A percentile compares a stretch with the other conserved stretches of the same genome.
Evolutionary conservation across 2,113 vertebrate species (phyloP).

Genomic region (Ptychochromis oligacanthus): DNA sequence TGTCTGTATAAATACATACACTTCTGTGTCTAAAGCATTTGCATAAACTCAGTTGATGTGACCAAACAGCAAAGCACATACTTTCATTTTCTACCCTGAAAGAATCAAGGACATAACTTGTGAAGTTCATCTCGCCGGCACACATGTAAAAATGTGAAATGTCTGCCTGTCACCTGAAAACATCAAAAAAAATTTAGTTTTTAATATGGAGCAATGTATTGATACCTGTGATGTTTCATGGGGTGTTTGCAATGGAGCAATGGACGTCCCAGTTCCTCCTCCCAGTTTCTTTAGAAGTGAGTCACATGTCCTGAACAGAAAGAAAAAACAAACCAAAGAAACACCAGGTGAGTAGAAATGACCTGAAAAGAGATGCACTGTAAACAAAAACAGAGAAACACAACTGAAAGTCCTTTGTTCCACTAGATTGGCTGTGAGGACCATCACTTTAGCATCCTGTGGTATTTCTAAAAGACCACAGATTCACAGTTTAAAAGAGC

Average conservation of each 20-base stretch:
- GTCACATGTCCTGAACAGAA: not conserved
- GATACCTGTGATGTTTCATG: not conserved
- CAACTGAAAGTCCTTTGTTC: constrained; percentile 27
- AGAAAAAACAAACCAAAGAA: not conserved
- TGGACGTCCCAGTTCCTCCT: fast-evolving
- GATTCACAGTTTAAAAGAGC: constrained; percentile 62
- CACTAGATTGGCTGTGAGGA: constrained; percentile 23
- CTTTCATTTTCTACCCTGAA: not conserved
- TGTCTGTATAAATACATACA: too few relatives aligned
- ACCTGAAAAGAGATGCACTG: not conserved
- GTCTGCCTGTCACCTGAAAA: too few relatives aligned
- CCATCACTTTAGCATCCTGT: constrained; percentile 39
- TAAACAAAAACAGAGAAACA: constrained; percentile 6
- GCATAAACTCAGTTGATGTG: not conserved
- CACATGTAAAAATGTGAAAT: not conserved
- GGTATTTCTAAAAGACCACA: constrained; percentile 56
- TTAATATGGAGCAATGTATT: not conserved
- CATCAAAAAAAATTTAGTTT: not conserved
- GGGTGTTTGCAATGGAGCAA: not conserved
- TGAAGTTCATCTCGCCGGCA: not conserved
- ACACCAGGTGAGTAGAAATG: not conserved
- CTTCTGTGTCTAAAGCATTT: too few relatives aligned
- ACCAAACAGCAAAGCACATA: fast-evolving
- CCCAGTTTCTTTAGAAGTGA: not conserved
- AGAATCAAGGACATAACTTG: not conserved